These are phyloP conservation scores for Trichonephila clavipes DNA, from an alignment of 1,140 invertebrate species.

Conservation along the genomic window DNA sequence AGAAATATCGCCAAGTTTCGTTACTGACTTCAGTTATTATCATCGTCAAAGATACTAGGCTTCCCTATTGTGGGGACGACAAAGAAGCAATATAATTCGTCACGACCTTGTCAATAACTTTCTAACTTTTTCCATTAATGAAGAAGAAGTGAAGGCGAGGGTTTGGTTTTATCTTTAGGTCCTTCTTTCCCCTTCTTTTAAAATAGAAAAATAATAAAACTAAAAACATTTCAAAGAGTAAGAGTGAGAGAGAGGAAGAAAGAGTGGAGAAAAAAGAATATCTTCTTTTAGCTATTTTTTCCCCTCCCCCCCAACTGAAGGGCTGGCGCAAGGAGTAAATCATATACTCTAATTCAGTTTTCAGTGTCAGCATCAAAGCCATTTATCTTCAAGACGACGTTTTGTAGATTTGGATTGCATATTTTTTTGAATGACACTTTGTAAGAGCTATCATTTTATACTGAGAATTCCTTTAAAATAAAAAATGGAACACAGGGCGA, in stretches of 20 bases:
- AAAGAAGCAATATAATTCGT: slow-evolving; percentile 76
- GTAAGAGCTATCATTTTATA: slow-evolving; percentile 61
- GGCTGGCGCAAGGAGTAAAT: slow-evolving; percentile 60
- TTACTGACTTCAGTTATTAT: slow-evolving; percentile 67
- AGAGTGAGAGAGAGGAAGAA: slow-evolving; percentile 29
- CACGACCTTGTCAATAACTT: slow-evolving; percentile 76
- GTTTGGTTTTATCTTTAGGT: slow-evolving; percentile 72
- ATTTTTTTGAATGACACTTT: slow-evolving; percentile 55
- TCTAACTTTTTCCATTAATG: slow-evolving; percentile 77
- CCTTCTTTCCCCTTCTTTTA: slow-evolving; percentile 57
- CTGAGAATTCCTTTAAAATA: slow-evolving; percentile 42
- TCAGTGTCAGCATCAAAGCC: slow-evolving; percentile 69
- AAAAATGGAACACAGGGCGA: slow-evolving; percentile 36
- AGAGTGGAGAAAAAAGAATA: slow-evolving; percentile 4
- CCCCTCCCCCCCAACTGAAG: slow-evolving; percentile 9
- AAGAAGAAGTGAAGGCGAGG: slow-evolving; percentile 59
- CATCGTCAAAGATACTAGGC: slow-evolving; percentile 65
- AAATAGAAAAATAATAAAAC: slow-evolving; percentile 59
- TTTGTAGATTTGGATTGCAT: slow-evolving; percentile 69
- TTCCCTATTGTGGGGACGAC: slow-evolving; percentile 65
- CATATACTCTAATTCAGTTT: slow-evolving; percentile 75
- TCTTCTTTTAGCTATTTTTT: slow-evolving; percentile 54
- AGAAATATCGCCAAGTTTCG: slow-evolving; percentile 63
- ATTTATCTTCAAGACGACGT: slow-evolving; percentile 70
- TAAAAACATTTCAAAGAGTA: slow-evolving; percentile 49